Percentiles rank a stretch among this genome's conserved stretches.
phyloP scores from a whole-genome alignment of 2,113 vertebrate species.

The Nycticebus coucang region DNA sequence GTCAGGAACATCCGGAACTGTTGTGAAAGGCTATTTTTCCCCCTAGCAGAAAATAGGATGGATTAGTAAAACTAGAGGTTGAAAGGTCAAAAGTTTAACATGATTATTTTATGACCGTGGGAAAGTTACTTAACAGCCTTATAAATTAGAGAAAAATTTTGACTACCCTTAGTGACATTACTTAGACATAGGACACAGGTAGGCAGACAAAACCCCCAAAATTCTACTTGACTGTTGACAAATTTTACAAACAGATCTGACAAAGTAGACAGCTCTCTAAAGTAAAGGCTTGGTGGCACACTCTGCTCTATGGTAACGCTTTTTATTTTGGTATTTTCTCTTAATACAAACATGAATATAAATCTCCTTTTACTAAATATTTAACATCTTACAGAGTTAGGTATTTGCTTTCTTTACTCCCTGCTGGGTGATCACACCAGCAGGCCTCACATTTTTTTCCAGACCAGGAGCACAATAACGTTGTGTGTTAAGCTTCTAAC shows the following conservation, averaged over 20 bases:
- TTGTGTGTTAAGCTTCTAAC: constrained; percentile 1
- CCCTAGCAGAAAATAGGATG: neutral
- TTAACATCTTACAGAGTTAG: neutral
- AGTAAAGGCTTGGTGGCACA: neutral
- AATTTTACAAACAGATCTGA: neutral
- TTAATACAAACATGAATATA: constrained; percentile 35
- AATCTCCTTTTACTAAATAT: neutral
- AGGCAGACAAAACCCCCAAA: neutral
- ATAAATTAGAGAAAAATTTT: constrained; percentile 23
- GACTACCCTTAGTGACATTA: neutral
- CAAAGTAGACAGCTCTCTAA: neutral
- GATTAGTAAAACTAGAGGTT: constrained; percentile 11
- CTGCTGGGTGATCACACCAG: neutral
- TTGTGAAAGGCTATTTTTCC: neutral
- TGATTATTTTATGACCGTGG: neutral
- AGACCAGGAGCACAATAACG: constrained; percentile 12
- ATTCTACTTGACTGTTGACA: neutral
- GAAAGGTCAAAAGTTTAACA: constrained; percentile 6
- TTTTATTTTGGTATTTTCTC: neutral
- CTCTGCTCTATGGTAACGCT: neutral
- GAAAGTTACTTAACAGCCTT: constrained; percentile 42
- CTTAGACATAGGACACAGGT: neutral
- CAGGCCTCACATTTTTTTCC: neutral
- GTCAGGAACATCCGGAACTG: neutral
- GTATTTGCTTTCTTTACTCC: neutral